A percentile compares a stretch with the other conserved stretches of the same genome.
Evolutionary conservation across 1,140 invertebrate genomes (phyloP).

Genomic region (Liolophura sinensis): DNA sequence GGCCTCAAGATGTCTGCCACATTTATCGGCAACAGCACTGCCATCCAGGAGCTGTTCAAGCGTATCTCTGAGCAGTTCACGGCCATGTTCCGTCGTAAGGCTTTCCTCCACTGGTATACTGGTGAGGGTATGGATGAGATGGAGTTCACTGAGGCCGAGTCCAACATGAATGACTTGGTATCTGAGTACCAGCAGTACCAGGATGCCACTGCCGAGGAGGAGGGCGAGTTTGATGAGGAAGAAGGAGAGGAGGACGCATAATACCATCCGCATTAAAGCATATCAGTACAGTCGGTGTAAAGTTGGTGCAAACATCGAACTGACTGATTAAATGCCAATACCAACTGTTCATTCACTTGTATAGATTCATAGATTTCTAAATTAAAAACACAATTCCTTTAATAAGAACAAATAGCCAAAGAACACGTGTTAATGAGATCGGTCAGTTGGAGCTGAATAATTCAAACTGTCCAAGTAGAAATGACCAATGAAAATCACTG

Average conservation of each 20-base stretch:
- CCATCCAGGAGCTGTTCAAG: constrained; percentile 76
- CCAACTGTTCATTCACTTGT: too few relatives aligned
- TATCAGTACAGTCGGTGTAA: too few relatives aligned
- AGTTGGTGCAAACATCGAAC: too few relatives aligned
- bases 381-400: too few relatives aligned
- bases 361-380: too few relatives aligned
- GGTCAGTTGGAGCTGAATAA: too few relatives aligned
- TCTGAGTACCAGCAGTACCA: constrained; percentile 73
- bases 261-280: too few relatives aligned
- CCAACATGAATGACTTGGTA: constrained; percentile 84
- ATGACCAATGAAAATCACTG: too few relatives aligned
- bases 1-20: constrained; percentile 75
- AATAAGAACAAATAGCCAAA: too few relatives aligned
- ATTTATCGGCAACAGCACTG: constrained; percentile 66
- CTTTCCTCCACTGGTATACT: constrained; percentile 82
- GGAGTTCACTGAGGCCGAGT: constrained; percentile 77
- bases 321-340: too few relatives aligned
- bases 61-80: constrained; percentile 66
- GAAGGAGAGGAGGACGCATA: constrained; percentile 61
- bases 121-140: constrained; percentile 82
- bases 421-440: too few relatives aligned
- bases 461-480: too few relatives aligned
- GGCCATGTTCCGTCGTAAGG: constrained; percentile 77
- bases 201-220: constrained; percentile 54
- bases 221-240: constrained; percentile 67